Evolutionary conservation across 2,888 invertebrate genomes (phyloP), one percentile per base, ranked within the genome.

Genomic region (Drosophila paracracens): DNA sequence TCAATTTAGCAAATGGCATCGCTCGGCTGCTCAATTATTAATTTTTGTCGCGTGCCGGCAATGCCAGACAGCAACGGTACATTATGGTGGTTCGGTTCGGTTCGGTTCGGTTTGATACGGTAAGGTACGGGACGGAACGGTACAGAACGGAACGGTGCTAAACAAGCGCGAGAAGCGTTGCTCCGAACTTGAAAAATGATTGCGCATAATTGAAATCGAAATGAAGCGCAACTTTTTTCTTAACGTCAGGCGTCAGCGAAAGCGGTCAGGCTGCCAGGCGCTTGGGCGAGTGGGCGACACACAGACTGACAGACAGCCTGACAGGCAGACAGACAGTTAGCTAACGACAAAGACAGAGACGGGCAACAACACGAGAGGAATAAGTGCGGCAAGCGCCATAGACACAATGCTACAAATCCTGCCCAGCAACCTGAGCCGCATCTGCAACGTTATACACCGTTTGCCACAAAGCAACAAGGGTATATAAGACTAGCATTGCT

Each of bases 191-290:
- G 89, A 85, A 89, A 85, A 85, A 85, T 85, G 89, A 87, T 85
- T 82, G 80, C 84, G 82, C 89, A 89, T 85, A 89, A 85, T 89
- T 85, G 89, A 89, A 85, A 87, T 87, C 80, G 88, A 85, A 89
- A 87, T 89, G 82, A 83, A 83, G 79, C 75, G 79, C 76, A 74
- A 71, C 68, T 58, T 76, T 88, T 88, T 75, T 69, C 81, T 83
- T 81, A 82, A 74, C 72, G 85, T 76, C 83, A 76, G 52, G 18
- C 62, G 21, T 21, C 52, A 59, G 56, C 54, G 13, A 50, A 48
- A 40, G 54, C 58, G 31, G 51, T 29, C 54, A 29, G 50, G 8
- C 33, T 16, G 25, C 53, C 25, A n/a, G 38, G n/a, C 1, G 2
- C 2, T 6, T 36, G 36, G 16, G 13, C 6, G 21, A 2, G 21